A percentile compares a stretch with the other conserved stretches of the same genome.
Evolutionary conservation across 2,797 vertebrate species (phyloP).

Genomic region (Paedocypris micromegethes): DNA sequence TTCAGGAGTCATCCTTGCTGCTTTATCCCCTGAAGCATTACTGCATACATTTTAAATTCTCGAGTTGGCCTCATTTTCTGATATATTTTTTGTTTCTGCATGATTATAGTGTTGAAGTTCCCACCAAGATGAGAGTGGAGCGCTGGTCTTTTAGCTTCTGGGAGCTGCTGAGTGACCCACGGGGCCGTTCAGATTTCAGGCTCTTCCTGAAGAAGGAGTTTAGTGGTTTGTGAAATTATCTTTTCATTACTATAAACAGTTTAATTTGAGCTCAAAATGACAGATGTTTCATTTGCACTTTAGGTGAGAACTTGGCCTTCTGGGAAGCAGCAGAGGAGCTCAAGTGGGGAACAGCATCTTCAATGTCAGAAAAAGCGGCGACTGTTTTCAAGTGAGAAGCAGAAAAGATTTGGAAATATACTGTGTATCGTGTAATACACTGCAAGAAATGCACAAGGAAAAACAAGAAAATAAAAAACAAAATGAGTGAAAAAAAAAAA

Average conservation of each 20-base stretch:
- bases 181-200: constrained; percentile 89
- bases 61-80: neutral
- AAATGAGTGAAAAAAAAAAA: too few relatives aligned
- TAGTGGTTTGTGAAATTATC: constrained; percentile 72
- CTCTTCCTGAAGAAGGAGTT: constrained; percentile 95
- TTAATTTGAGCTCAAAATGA: too few relatives aligned
- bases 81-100: constrained; percentile 6
- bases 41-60: neutral
- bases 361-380: constrained; percentile 85
- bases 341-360: constrained; percentile 83
- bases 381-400: constrained; percentile 86
- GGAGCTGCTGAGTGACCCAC: constrained; percentile 84
- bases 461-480: too few relatives aligned
- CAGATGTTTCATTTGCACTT: neutral
- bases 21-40: neutral
- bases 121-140: constrained; percentile 89
- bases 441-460: too few relatives aligned
- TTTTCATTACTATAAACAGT: neutral
- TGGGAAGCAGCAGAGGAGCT: constrained; percentile 97
- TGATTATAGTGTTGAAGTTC: constrained; percentile 75
- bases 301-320: constrained; percentile 94
- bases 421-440: neutral
- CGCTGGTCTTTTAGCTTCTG: constrained; percentile 93
- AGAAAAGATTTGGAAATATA: constrained; percentile 13
- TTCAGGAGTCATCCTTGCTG: too few relatives aligned